A percentile compares a stretch with the other conserved stretches of the same genome.
Evolutionary conservation across 2,113 vertebrate genomes (phyloP).

Genomic region (Pseudorasbora parva): DNA sequence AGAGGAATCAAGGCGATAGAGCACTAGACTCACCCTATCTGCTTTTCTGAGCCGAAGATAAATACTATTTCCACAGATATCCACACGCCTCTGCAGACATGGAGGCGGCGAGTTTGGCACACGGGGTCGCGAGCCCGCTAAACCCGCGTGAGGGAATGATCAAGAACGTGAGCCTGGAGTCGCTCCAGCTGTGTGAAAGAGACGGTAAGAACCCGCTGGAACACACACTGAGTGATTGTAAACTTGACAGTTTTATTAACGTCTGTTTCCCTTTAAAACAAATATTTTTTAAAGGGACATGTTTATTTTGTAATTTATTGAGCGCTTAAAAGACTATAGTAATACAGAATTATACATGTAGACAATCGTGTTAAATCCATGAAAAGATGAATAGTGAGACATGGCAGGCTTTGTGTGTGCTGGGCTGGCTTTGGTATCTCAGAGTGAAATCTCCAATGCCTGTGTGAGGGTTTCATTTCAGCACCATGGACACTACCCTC

Average conservation of each 20-base stretch:
- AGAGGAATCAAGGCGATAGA: not conserved
- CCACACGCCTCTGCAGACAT: slow-evolving; percentile 66
- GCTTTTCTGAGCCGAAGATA: not conserved
- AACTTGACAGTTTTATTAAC: not conserved
- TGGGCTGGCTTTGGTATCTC: not conserved
- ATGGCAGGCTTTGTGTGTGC: slow-evolving; percentile 7
- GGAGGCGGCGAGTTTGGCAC: slow-evolving; percentile 90
- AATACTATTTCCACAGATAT: not conserved
- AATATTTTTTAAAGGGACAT: not conserved
- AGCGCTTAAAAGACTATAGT: not conserved
- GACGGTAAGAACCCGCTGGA: slow-evolving; percentile 81
- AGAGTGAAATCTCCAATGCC: not conserved
- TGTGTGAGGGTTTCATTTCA: slow-evolving; percentile 71
- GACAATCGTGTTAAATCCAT: not conserved
- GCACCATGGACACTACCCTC: slow-evolving; percentile 85
- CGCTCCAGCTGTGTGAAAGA: slow-evolving; percentile 94
- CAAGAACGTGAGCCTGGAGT: slow-evolving; percentile 95
- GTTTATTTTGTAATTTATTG: not conserved
- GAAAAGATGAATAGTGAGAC: not conserved
- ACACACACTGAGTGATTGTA: not conserved
- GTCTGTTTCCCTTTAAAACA: not conserved
- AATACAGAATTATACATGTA: not conserved
- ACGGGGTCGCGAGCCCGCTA: slow-evolving; percentile 85
- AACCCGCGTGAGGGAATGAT: slow-evolving; percentile 96
- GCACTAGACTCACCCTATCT: not conserved